Base-by-base conservation (phyloP, 2,888 invertebrate genomes). In the Enchytraeus crypticus region DNA sequence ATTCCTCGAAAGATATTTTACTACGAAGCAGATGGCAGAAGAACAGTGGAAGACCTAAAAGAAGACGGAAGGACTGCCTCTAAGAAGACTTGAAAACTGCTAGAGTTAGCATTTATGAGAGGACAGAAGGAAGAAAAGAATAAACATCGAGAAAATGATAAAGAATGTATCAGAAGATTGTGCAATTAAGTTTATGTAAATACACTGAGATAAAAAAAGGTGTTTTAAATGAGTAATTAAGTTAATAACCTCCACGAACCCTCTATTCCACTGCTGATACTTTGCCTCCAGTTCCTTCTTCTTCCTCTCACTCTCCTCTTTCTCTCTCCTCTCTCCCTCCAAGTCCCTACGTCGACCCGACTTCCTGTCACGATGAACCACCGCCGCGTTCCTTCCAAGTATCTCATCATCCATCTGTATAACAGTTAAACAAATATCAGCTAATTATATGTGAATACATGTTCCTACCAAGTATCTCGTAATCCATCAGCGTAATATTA, bases 291-390 rank as follows among this genome's bases (percentile, higher is more conserved):
- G 67, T 62, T 56, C 66, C 61, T 53, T 33, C 61, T 61, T 70
- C 70, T 62, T 65, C 68, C 53, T 51, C 29, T 70, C 70, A 64
- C 57, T 63, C 59, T 69, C 51, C 61, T 70, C 70, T 70, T 64
- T 67, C 67, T 53, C 92, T 77, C 84, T 87, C 38, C 64, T 62
- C 43, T 54, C 54, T 30, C 43, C 55, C 29, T 45, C 53, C 18
- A 55, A 43, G 32, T 33, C 27, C 5, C 53, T 27, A 30, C 59
- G 60, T 23, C 51, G 30, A 21, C 45, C 58, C n/a, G 46, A 54
- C 23, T 60, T 59, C 18, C 54, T 45, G 21, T 51, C 38, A 8
- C 38, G 8, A 18, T 38, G 38, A 38, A 38, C 18, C 18, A 18
- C 18, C 18, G 38, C 38, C 8, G 38, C 38, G 38, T 38, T 38